Evolutionary conservation across 2,797 vertebrate genomes (phyloP).

Genomic region (Artibeus lituratus): DNA sequence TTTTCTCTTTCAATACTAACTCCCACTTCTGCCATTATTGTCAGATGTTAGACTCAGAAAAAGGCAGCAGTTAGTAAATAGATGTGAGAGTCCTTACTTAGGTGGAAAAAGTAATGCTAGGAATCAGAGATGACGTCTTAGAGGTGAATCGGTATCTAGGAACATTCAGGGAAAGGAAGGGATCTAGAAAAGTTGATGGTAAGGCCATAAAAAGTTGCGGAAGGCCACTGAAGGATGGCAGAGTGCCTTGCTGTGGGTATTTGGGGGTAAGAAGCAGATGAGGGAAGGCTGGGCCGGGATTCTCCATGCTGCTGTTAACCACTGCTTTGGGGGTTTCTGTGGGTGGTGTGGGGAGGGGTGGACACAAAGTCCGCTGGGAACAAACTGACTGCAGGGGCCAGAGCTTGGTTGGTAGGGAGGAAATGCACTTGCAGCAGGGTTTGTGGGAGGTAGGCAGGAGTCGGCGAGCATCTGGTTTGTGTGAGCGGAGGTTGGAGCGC

Average conservation of each 20-base stretch:
- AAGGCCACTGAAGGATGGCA: background rate
- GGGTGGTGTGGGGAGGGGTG: background rate
- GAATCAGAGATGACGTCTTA: background rate
- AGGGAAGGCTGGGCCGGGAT: too few species aligned
- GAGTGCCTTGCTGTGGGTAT: background rate
- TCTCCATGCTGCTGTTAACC: background rate
- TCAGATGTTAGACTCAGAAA: background rate
- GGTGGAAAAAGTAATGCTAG: background rate
- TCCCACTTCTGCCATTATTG: background rate
- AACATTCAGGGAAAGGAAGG: background rate
- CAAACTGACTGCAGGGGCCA: background rate
- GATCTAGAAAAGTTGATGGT: background rate
- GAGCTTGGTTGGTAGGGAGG: background rate
- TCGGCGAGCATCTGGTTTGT: background rate
- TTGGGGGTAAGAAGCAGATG: background rate
- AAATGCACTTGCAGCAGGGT: accelerated
- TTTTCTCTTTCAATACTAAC: background rate
- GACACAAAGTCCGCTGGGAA: background rate
- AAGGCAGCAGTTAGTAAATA: background rate
- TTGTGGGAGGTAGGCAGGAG: background rate
- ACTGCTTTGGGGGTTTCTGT: background rate
- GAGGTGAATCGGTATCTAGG: background rate
- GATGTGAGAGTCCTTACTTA: background rate
- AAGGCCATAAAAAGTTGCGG: background rate
- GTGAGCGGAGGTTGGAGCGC: accelerated